A percentile compares a stretch with the other conserved stretches of the same genome.
Conservation (phyloP, 2,888 invertebrate genomes). For the Drosophila lutescens region DNA sequence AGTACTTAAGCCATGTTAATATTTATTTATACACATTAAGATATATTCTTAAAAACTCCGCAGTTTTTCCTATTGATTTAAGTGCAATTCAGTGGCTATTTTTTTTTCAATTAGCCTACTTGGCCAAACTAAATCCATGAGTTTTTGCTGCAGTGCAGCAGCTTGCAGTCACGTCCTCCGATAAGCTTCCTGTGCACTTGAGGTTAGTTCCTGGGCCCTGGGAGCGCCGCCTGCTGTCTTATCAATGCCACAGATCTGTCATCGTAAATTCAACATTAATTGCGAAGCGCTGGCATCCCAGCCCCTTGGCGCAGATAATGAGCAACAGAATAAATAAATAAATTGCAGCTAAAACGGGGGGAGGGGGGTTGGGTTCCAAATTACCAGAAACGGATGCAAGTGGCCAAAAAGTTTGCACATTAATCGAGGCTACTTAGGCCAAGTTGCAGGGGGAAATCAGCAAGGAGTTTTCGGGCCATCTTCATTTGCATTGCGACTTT, state of each 20-base stretch:
- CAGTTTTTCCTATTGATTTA: too few species aligned
- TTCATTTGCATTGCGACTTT: conserved; percentile 32
- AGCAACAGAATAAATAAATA: conserved; percentile 53
- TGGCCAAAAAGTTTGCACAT: conserved; percentile 56
- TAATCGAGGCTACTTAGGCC: conserved; percentile 54
- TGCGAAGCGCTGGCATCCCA: conserved; percentile 17
- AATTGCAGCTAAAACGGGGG: conserved; percentile 22
- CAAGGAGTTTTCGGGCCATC: neutral
- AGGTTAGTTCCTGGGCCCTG: conserved; percentile 13
- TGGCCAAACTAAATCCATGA: too few species aligned
- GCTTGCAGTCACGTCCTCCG: conserved; percentile 9
- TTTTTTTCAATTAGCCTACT: too few species aligned
- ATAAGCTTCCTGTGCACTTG: conserved; percentile 18
- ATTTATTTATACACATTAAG: too few species aligned
- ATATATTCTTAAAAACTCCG: too few species aligned
- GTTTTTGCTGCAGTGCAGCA: neutral
- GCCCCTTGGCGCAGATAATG: conserved; percentile 32
- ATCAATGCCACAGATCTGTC: conserved; percentile 49
- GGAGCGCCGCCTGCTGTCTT: conserved; percentile 16
- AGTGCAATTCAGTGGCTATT: too few species aligned
- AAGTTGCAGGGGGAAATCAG: conserved; percentile 6
- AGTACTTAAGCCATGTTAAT: too few species aligned
- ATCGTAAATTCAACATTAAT: conserved; percentile 60
- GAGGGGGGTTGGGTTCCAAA: conserved; percentile 9
- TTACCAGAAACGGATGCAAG: conserved; percentile 52